Conservation (phyloP, 2,797 vertebrate genomes). For the Aplochiton taeniatus region DNA sequence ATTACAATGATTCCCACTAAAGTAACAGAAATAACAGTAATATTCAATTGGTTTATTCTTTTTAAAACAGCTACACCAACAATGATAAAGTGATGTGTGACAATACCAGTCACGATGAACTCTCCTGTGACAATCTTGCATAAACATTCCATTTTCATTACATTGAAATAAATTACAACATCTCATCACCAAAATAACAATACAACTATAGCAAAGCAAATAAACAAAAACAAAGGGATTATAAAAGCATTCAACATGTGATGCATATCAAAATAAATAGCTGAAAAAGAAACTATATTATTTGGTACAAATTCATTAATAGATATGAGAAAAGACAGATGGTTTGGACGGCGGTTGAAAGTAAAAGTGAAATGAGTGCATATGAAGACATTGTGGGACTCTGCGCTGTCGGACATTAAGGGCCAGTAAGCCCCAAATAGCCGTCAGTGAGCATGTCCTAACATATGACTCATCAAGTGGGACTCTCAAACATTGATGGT, state of each 20-base stretch:
- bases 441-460: neutral
- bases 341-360: conserved; percentile 9
- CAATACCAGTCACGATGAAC: conserved; percentile 33
- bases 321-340: conserved; percentile 1
- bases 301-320: conserved; percentile 37
- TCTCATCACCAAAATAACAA: conserved; percentile 39
- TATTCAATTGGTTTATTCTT: conserved; percentile 44
- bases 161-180: conserved; percentile 41
- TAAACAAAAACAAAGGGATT: conserved; percentile 28
- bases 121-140: conserved; percentile 45
- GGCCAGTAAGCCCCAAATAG: neutral
- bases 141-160: conserved; percentile 51
- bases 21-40: conserved; percentile 16
- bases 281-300: conserved; percentile 9
- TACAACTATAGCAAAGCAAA: conserved; percentile 29
- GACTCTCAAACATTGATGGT: neutral
- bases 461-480: conserved; percentile 10
- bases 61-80: conserved; percentile 54
- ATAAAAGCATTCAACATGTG: conserved; percentile 40
- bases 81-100: conserved; percentile 48
- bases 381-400: neutral
- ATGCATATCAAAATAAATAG: conserved; percentile 33
- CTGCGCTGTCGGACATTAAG: neutral
- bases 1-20: neutral
- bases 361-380: neutral